Percentiles rank a stretch among this genome's conserved stretches.
These are phyloP conservation scores for Orycteropus afer DNA, from an alignment of 2,113 vertebrate genomes.

Conservation along the genomic window DNA sequence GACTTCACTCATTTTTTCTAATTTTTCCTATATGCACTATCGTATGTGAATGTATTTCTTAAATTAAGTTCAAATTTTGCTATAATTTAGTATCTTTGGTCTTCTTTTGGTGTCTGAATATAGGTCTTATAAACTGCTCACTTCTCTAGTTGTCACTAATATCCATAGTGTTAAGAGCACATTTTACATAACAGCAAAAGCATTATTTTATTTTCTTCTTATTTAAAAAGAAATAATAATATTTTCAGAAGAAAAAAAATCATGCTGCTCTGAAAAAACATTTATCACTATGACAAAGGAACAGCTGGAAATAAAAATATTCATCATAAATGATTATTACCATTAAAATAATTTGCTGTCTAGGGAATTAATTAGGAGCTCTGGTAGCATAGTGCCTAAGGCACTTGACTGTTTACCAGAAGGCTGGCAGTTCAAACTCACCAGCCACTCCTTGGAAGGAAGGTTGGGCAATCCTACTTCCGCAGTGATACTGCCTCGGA, in stretches of 20 bases:
- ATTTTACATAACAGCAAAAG: slow-evolving; percentile 60
- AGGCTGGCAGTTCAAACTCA: too few relatives aligned
- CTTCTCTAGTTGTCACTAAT: slow-evolving; percentile 31
- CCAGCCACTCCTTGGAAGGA: too few relatives aligned
- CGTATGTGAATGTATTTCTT: neutral
- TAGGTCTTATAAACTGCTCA: neutral
- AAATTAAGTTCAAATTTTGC: neutral
- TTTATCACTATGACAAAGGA: slow-evolving; percentile 79
- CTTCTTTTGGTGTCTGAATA: neutral
- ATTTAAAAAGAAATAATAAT: too few relatives aligned
- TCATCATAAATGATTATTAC: slow-evolving; percentile 73
- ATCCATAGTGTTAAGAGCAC: slow-evolving; percentile 27
- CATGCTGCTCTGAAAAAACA: slow-evolving; percentile 77
- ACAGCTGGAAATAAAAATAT: slow-evolving; percentile 78
- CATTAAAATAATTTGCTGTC: slow-evolving; percentile 70
- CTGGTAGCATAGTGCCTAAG: too few relatives aligned
- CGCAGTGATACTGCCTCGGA: too few relatives aligned
- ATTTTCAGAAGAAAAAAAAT: slow-evolving; percentile 81
- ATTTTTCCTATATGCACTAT: neutral
- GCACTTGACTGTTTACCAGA: too few relatives aligned
- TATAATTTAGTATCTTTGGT: neutral
- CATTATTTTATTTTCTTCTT: slow-evolving; percentile 41
- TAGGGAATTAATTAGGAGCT: too few relatives aligned
- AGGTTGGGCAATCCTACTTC: too few relatives aligned
- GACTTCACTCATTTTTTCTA: neutral